phyloP scores from a whole-genome alignment of 1,140 invertebrate species.

The Hylyphantes graminicola region DNA sequence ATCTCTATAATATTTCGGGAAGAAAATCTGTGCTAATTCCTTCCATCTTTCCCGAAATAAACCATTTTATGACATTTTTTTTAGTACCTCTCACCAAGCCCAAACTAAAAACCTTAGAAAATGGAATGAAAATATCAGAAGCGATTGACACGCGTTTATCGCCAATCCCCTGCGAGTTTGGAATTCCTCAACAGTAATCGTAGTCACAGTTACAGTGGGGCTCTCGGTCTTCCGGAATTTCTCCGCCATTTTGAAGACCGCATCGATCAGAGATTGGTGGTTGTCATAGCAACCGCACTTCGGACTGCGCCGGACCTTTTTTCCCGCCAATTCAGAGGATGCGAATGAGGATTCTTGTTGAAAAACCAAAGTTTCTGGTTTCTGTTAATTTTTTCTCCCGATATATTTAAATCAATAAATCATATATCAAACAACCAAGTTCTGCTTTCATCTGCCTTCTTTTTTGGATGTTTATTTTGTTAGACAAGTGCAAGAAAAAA shows the following conservation, averaged over 20 bases:
- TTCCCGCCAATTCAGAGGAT: background rate
- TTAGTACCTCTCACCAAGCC: background rate
- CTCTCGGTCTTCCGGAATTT: background rate
- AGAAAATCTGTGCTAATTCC: too few species aligned
- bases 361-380: background rate
- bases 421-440: background rate
- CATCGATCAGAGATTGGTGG: slow-evolving; percentile 45
- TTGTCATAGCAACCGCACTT: slow-evolving; percentile 25
- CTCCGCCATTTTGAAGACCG: slow-evolving; percentile 32
- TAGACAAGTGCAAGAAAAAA: too few species aligned
- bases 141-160: slow-evolving; percentile 4
- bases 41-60: too few species aligned
- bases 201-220: slow-evolving; percentile 27
- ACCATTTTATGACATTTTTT: background rate
- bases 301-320: slow-evolving; percentile 39
- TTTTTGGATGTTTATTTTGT: background rate
- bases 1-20: too few species aligned
- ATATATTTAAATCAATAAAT: background rate
- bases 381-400: background rate
- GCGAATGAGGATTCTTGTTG: background rate
- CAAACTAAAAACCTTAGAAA: background rate
- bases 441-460: background rate
- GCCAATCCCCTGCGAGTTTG: background rate
- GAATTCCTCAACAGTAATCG: slow-evolving; percentile 9
- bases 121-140: background rate